phyloP scores from a whole-genome alignment of 2,888 invertebrate genomes.

The Thalpophila matura region DNA sequence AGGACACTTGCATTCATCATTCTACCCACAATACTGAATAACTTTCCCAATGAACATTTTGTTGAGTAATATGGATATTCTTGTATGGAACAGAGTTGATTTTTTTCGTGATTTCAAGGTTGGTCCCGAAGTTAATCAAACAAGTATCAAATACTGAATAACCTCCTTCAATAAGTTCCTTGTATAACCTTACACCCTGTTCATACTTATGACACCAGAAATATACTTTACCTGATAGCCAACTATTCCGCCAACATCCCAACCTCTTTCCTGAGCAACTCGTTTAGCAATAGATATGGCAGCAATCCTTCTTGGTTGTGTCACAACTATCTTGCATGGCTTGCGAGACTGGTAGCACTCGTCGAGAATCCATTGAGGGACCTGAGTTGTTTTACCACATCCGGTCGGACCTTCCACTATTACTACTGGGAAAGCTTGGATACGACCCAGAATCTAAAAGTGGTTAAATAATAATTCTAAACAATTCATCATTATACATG shows the following conservation, averaged over 20 bases:
- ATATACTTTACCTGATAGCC: conserved; percentile 95
- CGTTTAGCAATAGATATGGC: conserved; percentile 97
- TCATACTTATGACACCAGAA: no score
- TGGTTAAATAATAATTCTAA: not conserved
- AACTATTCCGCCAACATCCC: conserved; percentile 95
- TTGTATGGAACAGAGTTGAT: no score
- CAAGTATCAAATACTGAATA: no score
- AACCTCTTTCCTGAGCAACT: conserved; percentile 95
- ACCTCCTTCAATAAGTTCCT: no score
- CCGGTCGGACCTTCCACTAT: conserved; percentile 98
- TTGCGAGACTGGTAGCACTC: conserved; percentile 91
- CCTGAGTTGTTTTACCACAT: conserved; percentile 97
- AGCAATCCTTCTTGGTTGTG: conserved; percentile 98
- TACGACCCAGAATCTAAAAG: conserved; percentile 92
- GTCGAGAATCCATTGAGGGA: conserved; percentile 98
- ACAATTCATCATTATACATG: not conserved
- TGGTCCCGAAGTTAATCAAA: no score
- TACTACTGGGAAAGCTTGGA: conserved; percentile 93
- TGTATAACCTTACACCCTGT: no score
- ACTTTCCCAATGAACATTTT: no score
- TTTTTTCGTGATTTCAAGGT: no score
- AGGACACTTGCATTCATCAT: no score
- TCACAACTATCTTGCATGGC: conserved; percentile 96
- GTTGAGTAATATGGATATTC: no score
- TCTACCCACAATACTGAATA: no score